These are phyloP conservation scores for Gobius niger DNA, from an alignment of 2,113 vertebrate genomes.

Conservation along the genomic window DNA sequence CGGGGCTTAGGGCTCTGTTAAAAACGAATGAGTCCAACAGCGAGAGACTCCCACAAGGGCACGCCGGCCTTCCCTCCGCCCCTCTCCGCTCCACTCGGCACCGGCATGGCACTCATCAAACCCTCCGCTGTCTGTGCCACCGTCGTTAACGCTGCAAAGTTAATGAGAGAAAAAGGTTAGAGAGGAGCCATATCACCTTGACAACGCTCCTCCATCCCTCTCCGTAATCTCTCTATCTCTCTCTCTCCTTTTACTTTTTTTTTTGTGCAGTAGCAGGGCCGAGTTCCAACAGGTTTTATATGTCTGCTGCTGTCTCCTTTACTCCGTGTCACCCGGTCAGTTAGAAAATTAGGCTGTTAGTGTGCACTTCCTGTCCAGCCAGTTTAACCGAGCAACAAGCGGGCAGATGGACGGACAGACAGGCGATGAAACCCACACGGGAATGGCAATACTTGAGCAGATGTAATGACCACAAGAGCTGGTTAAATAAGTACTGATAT, in stretches of 20 bases:
- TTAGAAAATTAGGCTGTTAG: slow-evolving; percentile 72
- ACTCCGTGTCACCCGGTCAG: slow-evolving; percentile 52
- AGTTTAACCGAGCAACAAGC: slow-evolving; percentile 18
- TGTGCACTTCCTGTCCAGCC: slow-evolving; percentile 48
- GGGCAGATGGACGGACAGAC: background rate
- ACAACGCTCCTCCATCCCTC: slow-evolving; percentile 51
- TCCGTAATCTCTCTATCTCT: slow-evolving; percentile 44
- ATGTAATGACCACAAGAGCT: background rate
- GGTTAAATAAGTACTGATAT: background rate
- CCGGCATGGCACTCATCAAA: slow-evolving; percentile 54
- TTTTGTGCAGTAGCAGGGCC: slow-evolving; percentile 25
- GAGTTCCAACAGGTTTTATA: slow-evolving; percentile 65
- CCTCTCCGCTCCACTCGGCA: background rate
- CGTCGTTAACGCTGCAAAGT: slow-evolving; percentile 62
- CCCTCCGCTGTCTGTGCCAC: slow-evolving; percentile 42
- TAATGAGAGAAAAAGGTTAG: slow-evolving; percentile 74
- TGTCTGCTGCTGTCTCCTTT: slow-evolving; percentile 39
- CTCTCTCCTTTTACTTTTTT: slow-evolving; percentile 45
- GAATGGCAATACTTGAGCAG: background rate
- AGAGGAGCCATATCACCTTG: slow-evolving; percentile 69
- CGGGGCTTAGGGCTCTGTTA: background rate
- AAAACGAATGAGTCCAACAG: slow-evolving; percentile 41
- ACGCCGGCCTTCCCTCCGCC: slow-evolving; percentile 10
- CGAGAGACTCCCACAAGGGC: slow-evolving; percentile 36
- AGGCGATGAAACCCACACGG: background rate